A percentile compares a stretch with the other conserved stretches of the same genome.
Conservation (phyloP, 1,140 invertebrate genomes). For the Polypedilum pembai region DNA sequence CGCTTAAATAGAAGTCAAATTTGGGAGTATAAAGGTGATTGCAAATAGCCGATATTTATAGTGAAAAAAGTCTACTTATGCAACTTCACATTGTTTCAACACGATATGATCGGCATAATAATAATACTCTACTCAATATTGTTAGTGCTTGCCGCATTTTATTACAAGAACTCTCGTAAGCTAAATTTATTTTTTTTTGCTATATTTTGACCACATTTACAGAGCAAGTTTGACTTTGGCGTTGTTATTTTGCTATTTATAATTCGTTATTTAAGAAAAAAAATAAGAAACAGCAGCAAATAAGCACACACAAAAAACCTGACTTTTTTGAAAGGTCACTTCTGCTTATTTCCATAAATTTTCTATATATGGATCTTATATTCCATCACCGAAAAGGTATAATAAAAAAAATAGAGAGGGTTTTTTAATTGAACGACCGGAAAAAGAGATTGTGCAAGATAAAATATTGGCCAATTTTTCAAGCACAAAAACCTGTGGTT, state of each 20-base stretch:
- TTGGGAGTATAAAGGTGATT: no score
- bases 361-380: neutral
- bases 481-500: no score
- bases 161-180: neutral
- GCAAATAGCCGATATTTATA: neutral
- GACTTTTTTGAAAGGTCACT: conserved; percentile 3
- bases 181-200: neutral
- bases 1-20: no score
- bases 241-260: conserved; percentile 7
- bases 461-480: no score
- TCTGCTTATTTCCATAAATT: conserved; percentile 15
- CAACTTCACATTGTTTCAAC: conserved; percentile 7
- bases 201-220: neutral
- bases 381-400: no score
- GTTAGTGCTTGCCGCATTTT: neutral
- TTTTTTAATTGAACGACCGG: neutral
- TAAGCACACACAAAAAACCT: neutral
- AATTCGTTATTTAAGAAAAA: neutral
- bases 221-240: neutral
- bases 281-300: neutral
- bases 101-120: conserved; percentile 7
- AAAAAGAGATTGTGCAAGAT: neutral
- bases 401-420: no score
- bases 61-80: neutral
- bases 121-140: neutral